phyloP scores from a whole-genome alignment of 2,888 invertebrate species.

The Morpho deidamia region DNA sequence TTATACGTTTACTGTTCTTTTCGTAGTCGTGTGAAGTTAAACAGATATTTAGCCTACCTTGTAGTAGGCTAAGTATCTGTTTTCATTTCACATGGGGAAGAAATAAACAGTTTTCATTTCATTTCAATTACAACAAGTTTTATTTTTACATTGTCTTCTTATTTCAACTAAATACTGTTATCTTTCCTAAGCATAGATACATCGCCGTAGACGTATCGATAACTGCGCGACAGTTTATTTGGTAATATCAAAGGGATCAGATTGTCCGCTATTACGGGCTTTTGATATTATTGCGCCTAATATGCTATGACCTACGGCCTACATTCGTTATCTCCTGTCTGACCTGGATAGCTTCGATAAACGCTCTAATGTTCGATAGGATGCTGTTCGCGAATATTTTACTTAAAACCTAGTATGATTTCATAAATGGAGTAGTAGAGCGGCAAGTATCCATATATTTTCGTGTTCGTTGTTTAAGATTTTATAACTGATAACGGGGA shows the following conservation, averaged over 20 bases:
- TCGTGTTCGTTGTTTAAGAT: too few relatives aligned
- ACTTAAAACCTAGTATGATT: constrained; percentile 14
- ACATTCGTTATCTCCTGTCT: constrained; percentile 50
- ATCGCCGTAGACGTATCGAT: background rate
- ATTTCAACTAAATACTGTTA: too few relatives aligned
- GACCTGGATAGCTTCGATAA: constrained; percentile 55
- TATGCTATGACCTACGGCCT: constrained; percentile 54
- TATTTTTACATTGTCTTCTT: too few relatives aligned
- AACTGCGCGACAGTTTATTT: background rate
- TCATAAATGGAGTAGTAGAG: background rate
- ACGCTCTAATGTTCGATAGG: constrained; percentile 16
- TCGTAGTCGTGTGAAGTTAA: too few relatives aligned
- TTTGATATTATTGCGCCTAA: constrained; percentile 42
- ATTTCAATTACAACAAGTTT: too few relatives aligned
- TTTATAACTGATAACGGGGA: too few relatives aligned
- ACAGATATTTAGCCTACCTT: too few relatives aligned
- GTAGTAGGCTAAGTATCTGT: too few relatives aligned
- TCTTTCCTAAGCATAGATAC: too few relatives aligned
- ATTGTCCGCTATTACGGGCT: constrained; percentile 28
- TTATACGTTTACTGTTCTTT: too few relatives aligned
- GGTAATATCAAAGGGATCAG: constrained; percentile 13
- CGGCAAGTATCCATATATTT: background rate
- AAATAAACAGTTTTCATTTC: too few relatives aligned
- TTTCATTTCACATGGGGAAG: too few relatives aligned
- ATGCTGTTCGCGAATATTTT: constrained; percentile 29